Conservation (phyloP, 2,113 vertebrate species). For the Cathartes aura region DNA sequence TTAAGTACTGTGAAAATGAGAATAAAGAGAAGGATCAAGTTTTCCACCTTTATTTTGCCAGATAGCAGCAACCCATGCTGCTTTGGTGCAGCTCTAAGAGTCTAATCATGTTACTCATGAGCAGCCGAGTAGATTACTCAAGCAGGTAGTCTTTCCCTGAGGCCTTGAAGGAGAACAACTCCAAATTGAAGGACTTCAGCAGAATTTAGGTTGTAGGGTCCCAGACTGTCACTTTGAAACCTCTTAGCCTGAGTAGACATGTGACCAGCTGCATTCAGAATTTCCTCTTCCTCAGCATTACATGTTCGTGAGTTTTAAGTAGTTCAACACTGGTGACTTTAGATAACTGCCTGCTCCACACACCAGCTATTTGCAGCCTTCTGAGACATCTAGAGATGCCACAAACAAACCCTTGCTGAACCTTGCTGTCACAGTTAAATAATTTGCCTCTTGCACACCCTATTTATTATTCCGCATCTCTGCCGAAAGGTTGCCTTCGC, state of each 20-base stretch:
- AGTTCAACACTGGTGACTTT: background rate
- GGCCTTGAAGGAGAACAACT: background rate
- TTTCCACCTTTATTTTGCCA: background rate
- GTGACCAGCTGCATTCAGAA: background rate
- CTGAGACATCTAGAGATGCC: background rate
- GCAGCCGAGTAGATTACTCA: background rate
- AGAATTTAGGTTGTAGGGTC: background rate
- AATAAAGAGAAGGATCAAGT: background rate
- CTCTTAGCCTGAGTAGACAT: background rate
- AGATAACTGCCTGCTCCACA: background rate
- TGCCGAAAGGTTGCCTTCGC: background rate
- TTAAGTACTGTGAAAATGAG: background rate
- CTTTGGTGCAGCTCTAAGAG: background rate
- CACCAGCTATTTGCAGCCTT: rapidly evolving
- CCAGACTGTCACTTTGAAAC: background rate
- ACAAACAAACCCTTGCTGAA: background rate
- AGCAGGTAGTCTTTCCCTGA: background rate
- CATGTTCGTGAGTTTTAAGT: background rate
- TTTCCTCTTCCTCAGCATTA: background rate
- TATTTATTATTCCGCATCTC: background rate
- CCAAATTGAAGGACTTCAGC: background rate
- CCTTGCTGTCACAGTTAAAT: background rate
- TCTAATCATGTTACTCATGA: background rate
- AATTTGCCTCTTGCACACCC: background rate
- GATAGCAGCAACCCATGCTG: background rate